Base-by-base conservation (phyloP, 2,113 vertebrate species). In the Lasiurus cinereus region DNA sequence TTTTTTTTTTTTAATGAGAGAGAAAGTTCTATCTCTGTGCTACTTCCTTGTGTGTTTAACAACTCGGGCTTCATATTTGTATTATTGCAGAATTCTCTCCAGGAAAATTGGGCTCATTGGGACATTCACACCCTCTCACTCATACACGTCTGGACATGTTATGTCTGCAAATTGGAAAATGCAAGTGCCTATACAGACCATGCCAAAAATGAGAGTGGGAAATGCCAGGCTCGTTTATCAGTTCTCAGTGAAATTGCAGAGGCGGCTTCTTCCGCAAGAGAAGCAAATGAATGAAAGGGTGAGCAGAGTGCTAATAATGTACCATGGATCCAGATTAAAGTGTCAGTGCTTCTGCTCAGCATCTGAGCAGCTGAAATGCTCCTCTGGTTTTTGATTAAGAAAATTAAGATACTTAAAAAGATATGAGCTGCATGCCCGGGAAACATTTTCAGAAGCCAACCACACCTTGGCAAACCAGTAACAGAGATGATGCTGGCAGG, bases 121-220 rank as follows among this genome's bases (percentile, higher is more conserved):
- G 50, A 95, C 8, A 0, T 88, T 94, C 92, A 50, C 90, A 92
- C 94, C 82, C 93, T 76, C 90, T 97, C 69, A 2, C 46, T 88
- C 83, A 78, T 62, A 96, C 90, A 93, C 84, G 96, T 95, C 97
- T 97, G 82, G 96, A 83, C 95, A 94, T 92, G 94, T 95, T 91
- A 76, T 72, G 90, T 92, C 93, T 97, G 94, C 96, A 97, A 97
- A 97, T 27, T 97, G 90, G 73, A 94, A 97, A 96, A 94, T 72
- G 64, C 92, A 94, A 92, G 78, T 94, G 64, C 73, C 67, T 93
- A 88, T 92, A 83, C 84, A 90, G 73, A 91, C 90, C 84, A 93
- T 90, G 67, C 83, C 52, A 88, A 96, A 86, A 93, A 43, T n/a
- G 43, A 97, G 66, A 92, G 69, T 5, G 29, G 66, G 73, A 95